These are phyloP conservation scores for Sternarchorhynchus goeldii DNA, from an alignment of 2,797 vertebrate genomes.

Conservation along the genomic window DNA sequence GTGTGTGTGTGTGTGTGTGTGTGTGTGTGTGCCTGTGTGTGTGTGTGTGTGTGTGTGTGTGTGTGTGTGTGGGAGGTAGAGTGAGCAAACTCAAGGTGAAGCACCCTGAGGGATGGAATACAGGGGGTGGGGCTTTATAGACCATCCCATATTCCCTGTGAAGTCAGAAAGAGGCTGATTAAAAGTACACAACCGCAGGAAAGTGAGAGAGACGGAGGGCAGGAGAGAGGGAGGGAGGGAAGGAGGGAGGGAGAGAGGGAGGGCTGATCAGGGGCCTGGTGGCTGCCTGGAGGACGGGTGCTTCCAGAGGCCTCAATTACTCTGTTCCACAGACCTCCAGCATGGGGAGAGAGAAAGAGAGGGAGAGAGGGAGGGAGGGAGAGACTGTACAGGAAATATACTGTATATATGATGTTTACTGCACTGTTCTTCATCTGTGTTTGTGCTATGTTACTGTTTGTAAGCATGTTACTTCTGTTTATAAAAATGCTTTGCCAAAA, in stretches of 20 bases:
- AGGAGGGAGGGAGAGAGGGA: slow-evolving; percentile 65
- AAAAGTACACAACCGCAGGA: slow-evolving; percentile 28
- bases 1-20: too few species aligned
- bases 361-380: too few species aligned
- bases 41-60: slow-evolving; percentile 3
- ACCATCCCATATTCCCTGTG: slow-evolving; percentile 31
- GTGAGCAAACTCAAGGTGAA: background rate
- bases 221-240: slow-evolving; percentile 52
- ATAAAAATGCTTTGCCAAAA: too few species aligned
- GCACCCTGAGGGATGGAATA: slow-evolving; percentile 15
- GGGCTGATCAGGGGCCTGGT: slow-evolving; percentile 66
- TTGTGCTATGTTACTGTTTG: too few species aligned
- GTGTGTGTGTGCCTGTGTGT: background rate
- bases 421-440: too few species aligned
- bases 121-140: slow-evolving; percentile 21
- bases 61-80: slow-evolving; percentile 19
- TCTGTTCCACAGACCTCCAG: too few species aligned
- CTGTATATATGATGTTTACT: too few species aligned
- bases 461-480: too few species aligned
- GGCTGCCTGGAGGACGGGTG: background rate
- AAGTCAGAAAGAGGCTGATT: slow-evolving; percentile 39
- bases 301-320: too few species aligned
- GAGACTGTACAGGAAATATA: background rate
- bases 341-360: too few species aligned
- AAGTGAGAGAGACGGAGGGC: slow-evolving; percentile 10